These are phyloP conservation scores for Biston betularia DNA, from an alignment of 2,888 invertebrate species.

Conservation along the genomic window DNA sequence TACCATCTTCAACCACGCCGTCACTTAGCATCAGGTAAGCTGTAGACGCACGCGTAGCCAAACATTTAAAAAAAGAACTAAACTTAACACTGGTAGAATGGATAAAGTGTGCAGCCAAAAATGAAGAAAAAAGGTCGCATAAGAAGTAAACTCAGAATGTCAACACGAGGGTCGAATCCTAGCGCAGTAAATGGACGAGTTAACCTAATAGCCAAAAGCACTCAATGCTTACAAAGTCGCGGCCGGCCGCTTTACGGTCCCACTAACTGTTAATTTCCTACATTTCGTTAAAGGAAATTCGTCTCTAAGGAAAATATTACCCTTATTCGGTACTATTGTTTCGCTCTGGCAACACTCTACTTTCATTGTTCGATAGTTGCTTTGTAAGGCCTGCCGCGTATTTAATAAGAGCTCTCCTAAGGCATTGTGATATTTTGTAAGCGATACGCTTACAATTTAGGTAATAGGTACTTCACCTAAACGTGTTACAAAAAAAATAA, in stretches of 20 bases:
- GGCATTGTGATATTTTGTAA: conserved; percentile 37
- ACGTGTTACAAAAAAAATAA: conserved; percentile 13
- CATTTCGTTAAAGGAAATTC: conserved; percentile 76
- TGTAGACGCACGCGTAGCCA: no score
- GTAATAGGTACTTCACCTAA: conserved; percentile 20
- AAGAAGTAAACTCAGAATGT: conserved; percentile 64
- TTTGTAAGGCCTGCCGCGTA: conserved; percentile 53
- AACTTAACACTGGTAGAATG: background rate
- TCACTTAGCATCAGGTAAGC: no score
- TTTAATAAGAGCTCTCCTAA: conserved; percentile 58
- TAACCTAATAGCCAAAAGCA: conserved; percentile 85
- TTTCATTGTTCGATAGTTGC: conserved; percentile 61
- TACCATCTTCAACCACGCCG: no score
- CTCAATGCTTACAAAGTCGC: conserved; percentile 84
- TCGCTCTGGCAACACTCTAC: conserved; percentile 59
- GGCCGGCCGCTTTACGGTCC: conserved; percentile 75
- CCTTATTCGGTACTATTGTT: conserved; percentile 62
- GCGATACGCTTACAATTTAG: conserved; percentile 32
- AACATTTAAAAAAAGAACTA: no score
- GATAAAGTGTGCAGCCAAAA: no score
- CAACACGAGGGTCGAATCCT: conserved; percentile 72
- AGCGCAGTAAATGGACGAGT: conserved; percentile 79
- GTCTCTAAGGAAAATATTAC: conserved; percentile 75
- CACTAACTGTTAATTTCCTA: conserved; percentile 83
- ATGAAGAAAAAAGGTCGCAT: conserved; percentile 25